Base-by-base conservation (phyloP, 2,113 vertebrate species). In the Ictalurus furcatus region DNA sequence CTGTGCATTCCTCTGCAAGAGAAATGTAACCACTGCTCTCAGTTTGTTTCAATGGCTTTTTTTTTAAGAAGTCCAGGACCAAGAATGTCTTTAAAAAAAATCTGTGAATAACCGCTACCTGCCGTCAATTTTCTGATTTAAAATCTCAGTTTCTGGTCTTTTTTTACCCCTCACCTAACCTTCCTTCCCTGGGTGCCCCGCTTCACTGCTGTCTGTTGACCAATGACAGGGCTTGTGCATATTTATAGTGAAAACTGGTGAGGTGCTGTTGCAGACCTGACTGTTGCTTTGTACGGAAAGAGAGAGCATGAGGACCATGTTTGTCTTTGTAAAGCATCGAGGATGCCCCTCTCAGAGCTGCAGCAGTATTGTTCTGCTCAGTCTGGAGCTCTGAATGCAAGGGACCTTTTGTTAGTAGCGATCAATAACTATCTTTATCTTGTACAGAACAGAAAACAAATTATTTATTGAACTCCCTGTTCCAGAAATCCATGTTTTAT, bases 211-310 rank as follows among this genome's bases (percentile, higher is more conserved):
- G 28, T 30, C 78, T 58, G 28, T 16, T 9, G 8, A 30, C 28
- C 78, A 56, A 19, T 58, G 28, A 56, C 3, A 9, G 48, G 4
- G 6, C 25, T 79, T 7, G 44, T 81, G 89, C 90, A 90, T 86
- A 58, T 91, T 93, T 93, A 89, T 90, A 88, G 88, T 93, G 76
- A 84, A 78, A 92, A 90, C 88, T 93, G 93, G 94, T 93, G 90
- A 94, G 91, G 88, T 93, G 90, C 90, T 91, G 93, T 92, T 91
- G 91, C 92, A 34, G 86, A 90, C 86, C 89, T 90, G 83, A 91
- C 86, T 84, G 85, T 80, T 91, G 63, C 61, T 30, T 34, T 82
- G 23, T 65, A 54, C 30, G 25, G 25, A 52, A 65, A 30, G 67
- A 2, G 8, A 44, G 73, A 9, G 74, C 0, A 25, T 30, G 61